phyloP scores from a whole-genome alignment of 2,113 vertebrate genomes.

The Bombycilla garrulus region DNA sequence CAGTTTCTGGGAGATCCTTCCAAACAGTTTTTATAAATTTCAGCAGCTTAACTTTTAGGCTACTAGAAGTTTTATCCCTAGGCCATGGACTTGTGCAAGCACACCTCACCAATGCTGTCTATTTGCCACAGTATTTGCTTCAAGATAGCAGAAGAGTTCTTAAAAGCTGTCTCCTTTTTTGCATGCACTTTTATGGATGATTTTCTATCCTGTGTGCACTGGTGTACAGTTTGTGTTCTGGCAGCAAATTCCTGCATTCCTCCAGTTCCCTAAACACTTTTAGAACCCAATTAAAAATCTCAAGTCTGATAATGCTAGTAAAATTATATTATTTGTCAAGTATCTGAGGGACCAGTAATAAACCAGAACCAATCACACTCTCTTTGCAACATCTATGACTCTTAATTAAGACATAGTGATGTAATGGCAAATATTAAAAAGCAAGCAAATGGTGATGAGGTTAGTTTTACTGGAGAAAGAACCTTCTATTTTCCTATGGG shows the following conservation, averaged over 20 bases:
- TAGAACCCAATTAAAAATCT: background rate
- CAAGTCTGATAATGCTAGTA: background rate
- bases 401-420: background rate
- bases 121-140: background rate
- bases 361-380: background rate
- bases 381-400: background rate
- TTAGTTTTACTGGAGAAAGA: background rate
- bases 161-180: background rate
- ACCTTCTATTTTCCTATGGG: background rate
- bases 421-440: background rate
- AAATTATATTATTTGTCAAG: background rate
- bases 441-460: background rate
- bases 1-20: background rate
- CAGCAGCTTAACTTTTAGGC: background rate
- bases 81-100: background rate
- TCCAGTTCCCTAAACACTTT: background rate
- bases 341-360: background rate
- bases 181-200: background rate
- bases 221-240: background rate
- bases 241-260: background rate
- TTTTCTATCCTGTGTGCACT: background rate
- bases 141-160: background rate
- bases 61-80: background rate
- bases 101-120: background rate
- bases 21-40: background rate